Evolutionary conservation across 2,888 invertebrate genomes (phyloP).

Genomic region (Vanessa cardui): DNA sequence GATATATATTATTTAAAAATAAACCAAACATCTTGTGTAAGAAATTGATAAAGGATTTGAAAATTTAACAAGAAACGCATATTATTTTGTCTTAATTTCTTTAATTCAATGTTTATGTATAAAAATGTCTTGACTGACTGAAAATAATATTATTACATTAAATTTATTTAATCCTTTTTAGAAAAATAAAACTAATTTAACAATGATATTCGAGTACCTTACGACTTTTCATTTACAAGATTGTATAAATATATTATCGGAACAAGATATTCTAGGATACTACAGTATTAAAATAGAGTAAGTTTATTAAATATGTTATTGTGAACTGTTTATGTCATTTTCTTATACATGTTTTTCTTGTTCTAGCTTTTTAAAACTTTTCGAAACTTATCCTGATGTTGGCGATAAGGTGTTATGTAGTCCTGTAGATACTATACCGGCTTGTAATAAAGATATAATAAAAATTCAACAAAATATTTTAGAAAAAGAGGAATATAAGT

Average conservation of each 20-base stretch:
- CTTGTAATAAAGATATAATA: slow-evolving; percentile 85
- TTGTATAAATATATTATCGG: slow-evolving; percentile 84
- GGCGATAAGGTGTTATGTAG: slow-evolving; percentile 86
- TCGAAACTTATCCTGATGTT: slow-evolving; percentile 86
- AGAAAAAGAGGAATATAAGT: slow-evolving; percentile 65
- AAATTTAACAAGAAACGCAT: too few species aligned
- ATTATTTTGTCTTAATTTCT: too few species aligned
- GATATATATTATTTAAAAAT: too few species aligned
- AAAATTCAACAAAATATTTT: slow-evolving; percentile 84
- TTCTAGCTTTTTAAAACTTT: slow-evolving; percentile 87
- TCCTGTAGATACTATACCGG: slow-evolving; percentile 84
- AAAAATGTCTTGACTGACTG: too few species aligned
- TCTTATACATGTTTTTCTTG: slow-evolving; percentile 1
- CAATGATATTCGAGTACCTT: slow-evolving; percentile 82
- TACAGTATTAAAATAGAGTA: slow-evolving; percentile 88
- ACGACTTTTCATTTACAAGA: slow-evolving; percentile 84
- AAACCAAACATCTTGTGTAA: too few species aligned
- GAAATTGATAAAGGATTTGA: too few species aligned
- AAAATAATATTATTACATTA: too few species aligned
- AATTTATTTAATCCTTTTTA: too few species aligned
- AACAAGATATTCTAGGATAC: slow-evolving; percentile 83
- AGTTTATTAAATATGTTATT: slow-evolving; percentile 50
- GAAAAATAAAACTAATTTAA: not conserved
- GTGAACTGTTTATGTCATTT: not conserved
- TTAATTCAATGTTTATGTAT: too few species aligned